Base-by-base conservation (phyloP, 2,888 invertebrate genomes). In the Ophonus ardosiacus region DNA sequence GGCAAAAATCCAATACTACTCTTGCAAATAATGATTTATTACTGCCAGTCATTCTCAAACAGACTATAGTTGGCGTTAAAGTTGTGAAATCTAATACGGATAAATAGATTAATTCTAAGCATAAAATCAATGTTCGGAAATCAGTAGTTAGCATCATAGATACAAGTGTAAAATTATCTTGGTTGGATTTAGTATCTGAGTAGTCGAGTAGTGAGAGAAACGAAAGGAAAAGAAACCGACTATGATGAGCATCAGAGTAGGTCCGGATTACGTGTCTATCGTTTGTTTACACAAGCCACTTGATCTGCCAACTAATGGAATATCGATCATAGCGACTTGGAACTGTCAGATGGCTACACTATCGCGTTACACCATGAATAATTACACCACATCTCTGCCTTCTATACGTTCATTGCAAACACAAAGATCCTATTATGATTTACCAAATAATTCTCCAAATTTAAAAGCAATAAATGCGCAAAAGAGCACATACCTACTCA, bases 281-380 rank as follows among this genome's bases (percentile, higher is more conserved):
- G 68, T 71, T 84, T 84, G 84, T 84, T 84, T 84, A 78, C 78
- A 61, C 38, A 57, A 71, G 85, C 85, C 57, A 85, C 85, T 85
- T 68, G 85, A 85, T 85, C 85, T 80, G 79, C 10, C 57, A 65
- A 76, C 89, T 91, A 91, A 91, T 91, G 91, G 91, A 90, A 90
- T 90, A 90, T 90, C 90, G 90, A 90, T 90, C 89, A 89, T 80
- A 65, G 31, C 84, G 80, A 59, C 80, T 85, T 85, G 71, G 38
- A 85, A 85, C 79, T 85, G 85, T 85, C 85, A 85, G 85, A 80
- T 85, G 85, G 85, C 71, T 85, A 80, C 85, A 85, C 65, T 84
- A 84, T 84, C 84, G 40, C 56, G 68, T 84, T 84, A 79, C 84
- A 84, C 65, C 57, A 84, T 84, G 84, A 84, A 84, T 84, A 84